Evolutionary conservation across 1,140 invertebrate genomes (phyloP).

Genomic region (Anadara kagoshimensis): DNA sequence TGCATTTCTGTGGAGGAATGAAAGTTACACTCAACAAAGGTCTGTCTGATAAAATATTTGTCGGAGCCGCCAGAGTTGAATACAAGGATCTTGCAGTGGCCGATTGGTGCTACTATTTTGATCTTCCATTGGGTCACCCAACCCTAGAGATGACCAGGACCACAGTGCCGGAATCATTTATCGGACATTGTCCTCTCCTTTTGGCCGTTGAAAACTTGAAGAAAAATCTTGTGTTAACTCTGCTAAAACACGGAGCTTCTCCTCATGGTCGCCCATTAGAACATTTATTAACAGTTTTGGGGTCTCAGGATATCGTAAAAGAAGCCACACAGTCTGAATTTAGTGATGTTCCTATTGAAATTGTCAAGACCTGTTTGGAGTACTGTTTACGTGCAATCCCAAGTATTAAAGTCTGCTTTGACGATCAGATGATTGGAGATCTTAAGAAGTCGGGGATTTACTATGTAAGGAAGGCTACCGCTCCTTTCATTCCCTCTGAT

Average conservation of each 20-base stretch:
- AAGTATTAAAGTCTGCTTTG: constrained; percentile 17
- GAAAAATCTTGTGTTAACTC: constrained; percentile 28
- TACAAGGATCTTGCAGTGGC: constrained; percentile 24
- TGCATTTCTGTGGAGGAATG: constrained; percentile 33
- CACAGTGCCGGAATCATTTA: constrained; percentile 11
- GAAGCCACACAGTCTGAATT: constrained; percentile 1
- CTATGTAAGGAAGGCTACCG: constrained; percentile 19
- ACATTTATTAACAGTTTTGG: constrained; percentile 32
- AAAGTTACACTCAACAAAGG: constrained; percentile 19
- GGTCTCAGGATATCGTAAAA: constrained; percentile 27
- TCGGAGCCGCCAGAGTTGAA: constrained; percentile 27
- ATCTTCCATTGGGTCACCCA: constrained; percentile 43
- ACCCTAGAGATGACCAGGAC: constrained; percentile 34
- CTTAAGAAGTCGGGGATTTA: constrained; percentile 18
- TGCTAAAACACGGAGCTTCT: constrained; percentile 36
- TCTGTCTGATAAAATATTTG: constrained; percentile 32
- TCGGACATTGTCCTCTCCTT: constrained; percentile 24
- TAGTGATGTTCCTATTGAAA: constrained; percentile 20
- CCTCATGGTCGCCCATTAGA: constrained; percentile 37
- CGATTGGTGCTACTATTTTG: constrained; percentile 27
- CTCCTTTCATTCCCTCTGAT: constrained; percentile 27
- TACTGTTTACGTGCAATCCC: constrained; percentile 37
- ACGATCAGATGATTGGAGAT: constrained; percentile 24
- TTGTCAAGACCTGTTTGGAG: constrained; percentile 29
- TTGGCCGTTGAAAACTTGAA: constrained; percentile 42